Conservation (phyloP, 2,888 invertebrate species). For the Patella pellucida region DNA sequence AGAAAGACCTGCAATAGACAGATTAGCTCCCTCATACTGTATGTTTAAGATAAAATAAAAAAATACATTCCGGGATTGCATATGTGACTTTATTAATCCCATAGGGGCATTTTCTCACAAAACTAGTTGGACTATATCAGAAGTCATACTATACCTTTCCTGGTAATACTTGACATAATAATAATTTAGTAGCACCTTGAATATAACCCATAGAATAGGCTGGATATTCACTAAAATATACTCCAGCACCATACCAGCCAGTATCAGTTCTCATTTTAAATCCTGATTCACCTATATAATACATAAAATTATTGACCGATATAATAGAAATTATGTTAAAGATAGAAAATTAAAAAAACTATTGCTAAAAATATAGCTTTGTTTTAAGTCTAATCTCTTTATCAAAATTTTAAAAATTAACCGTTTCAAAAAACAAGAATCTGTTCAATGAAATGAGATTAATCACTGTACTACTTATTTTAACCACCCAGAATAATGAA, state of each 20-base stretch:
- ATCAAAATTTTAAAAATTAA: background rate
- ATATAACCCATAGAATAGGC: conserved; percentile 60
- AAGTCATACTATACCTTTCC: conserved; percentile 48
- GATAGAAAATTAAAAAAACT: no score
- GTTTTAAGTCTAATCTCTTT: background rate
- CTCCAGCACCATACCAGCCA: conserved; percentile 51
- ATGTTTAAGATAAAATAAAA: no score
- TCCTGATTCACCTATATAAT: conserved; percentile 38
- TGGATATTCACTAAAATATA: conserved; percentile 64
- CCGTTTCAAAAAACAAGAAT: background rate
- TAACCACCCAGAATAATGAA: no score
- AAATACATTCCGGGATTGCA: no score
- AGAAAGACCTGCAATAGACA: no score
- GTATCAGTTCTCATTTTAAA: conserved; percentile 46
- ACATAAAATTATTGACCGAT: background rate
- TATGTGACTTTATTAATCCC: no score
- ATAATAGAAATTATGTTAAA: no score
- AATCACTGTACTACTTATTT: no score
- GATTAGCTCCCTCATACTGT: no score
- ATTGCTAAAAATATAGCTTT: no score
- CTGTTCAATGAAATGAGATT: no score
- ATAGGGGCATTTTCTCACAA: no score
- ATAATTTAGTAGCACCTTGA: conserved; percentile 47
- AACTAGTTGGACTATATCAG: background rate
- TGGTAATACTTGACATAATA: conserved; percentile 58